Conservation (phyloP, 1,140 invertebrate genomes). For the Zaprionus vittiger region DNA sequence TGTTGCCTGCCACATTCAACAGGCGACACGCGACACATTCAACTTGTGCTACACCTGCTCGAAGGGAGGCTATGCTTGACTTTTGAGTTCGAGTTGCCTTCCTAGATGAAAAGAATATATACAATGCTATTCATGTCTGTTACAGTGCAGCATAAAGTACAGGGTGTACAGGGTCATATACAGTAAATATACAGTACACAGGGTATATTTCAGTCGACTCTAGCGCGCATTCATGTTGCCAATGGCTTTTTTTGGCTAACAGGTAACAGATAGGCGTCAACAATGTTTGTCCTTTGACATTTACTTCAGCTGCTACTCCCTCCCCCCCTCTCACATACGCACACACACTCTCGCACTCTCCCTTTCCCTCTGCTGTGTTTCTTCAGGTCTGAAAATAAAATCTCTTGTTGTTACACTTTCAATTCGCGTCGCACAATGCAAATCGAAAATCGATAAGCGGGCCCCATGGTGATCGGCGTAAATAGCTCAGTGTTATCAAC, state of each 20-base stretch:
- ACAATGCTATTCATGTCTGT: too few species aligned
- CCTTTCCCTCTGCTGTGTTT: background rate
- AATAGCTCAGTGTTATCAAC: conserved; percentile 15
- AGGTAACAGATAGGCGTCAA: conserved; percentile 58
- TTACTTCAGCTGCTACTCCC: conserved; percentile 31
- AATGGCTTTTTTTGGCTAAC: conserved; percentile 32
- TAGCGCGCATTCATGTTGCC: background rate
- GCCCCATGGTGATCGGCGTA: conserved; percentile 16
- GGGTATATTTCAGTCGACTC: conserved; percentile 8
- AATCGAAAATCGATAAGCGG: conserved; percentile 73
- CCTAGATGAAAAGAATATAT: too few species aligned
- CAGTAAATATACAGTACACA: conserved; percentile 1
- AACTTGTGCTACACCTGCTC: background rate
- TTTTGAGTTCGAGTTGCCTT: too few species aligned
- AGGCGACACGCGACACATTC: conserved; percentile 41
- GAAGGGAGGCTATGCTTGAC: background rate
- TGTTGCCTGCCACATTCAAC: conserved; percentile 59
- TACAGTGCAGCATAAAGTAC: too few species aligned
- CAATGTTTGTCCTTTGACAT: conserved; percentile 71
- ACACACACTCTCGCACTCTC: background rate
- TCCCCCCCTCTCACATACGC: background rate
- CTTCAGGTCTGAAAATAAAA: conserved; percentile 15
- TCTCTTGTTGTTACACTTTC: conserved; percentile 44
- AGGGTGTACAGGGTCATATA: too few species aligned
- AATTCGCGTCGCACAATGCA: conserved; percentile 52